Percentiles rank a stretch among this genome's conserved stretches.
Evolutionary conservation across 2,888 invertebrate species (phyloP).

Genomic region (Epirrhoe tristata): DNA sequence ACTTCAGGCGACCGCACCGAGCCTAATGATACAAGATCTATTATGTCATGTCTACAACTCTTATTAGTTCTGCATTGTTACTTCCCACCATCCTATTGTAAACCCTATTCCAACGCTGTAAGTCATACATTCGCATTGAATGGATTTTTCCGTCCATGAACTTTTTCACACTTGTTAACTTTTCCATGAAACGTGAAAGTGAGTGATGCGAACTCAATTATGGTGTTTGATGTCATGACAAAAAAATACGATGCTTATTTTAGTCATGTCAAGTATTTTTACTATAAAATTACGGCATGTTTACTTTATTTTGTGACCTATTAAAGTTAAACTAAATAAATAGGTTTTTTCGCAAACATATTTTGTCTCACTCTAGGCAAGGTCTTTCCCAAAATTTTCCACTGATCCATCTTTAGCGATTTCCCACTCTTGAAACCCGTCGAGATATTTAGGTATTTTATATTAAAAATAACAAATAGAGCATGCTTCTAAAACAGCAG

Average conservation of each 20-base stretch:
- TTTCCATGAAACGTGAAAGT: constrained; percentile 37
- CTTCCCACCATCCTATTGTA: neutral
- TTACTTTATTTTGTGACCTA: too few species aligned
- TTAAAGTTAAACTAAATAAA: too few species aligned
- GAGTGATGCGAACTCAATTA: constrained; percentile 34
- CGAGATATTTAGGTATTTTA: too few species aligned
- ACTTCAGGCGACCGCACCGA: constrained; percentile 3
- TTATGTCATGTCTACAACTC: constrained; percentile 22
- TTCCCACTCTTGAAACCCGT: too few species aligned
- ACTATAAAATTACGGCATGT: too few species aligned
- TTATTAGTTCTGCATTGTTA: constrained; percentile 21
- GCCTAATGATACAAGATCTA: constrained; percentile 18
- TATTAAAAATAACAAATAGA: too few species aligned
- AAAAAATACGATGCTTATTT: constrained; percentile 19
- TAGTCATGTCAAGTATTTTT: neutral
- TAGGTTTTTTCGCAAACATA: too few species aligned
- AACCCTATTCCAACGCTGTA: constrained; percentile 8
- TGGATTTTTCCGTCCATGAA: constrained; percentile 29
- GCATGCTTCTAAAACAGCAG: neutral
- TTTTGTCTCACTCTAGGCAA: too few species aligned
- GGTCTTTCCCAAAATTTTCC: too few species aligned
- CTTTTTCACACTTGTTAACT: constrained; percentile 41
- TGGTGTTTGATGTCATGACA: constrained; percentile 31
- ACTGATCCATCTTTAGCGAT: too few species aligned
- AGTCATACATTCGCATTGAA: constrained; percentile 5